Evolutionary conservation across 92 coral and sea anemone species (phyloP), one percentile per base, ranked within the genome.

Genomic region (Paramuricea clavata): DNA sequence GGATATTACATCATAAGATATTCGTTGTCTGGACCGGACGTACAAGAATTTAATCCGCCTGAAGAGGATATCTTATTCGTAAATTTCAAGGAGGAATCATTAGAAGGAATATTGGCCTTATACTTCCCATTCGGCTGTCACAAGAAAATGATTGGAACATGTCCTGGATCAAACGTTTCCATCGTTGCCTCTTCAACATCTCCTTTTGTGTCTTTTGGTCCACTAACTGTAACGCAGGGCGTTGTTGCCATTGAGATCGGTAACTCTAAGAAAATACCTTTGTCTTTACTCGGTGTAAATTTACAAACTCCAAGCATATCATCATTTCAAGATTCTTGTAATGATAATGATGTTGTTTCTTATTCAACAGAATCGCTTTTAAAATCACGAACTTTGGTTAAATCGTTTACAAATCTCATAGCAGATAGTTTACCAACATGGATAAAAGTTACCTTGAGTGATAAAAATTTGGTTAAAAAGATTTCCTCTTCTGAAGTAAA

Each of bases 351-450:
- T 26, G 39, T 28, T 11, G 56, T 32, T 15, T 15, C 71, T 5
- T 59, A 33, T 32, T 30, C 73, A 9, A 17, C 9, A 0, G 72
- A 57, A 35, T 44, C 59, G 9, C 47, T 59, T 2, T 4, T 57
- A 35, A 79, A 22, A 60, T 79, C 73, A 19, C 84, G 56, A 30
- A 32, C 8, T 59, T 41, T 79, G 28, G 97, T 74, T 60, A 56
- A 88, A 32, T 77, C 85, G n/a, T 94, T 92, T 65, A 75, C 90
- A 16, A 81, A 75, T 36, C 61, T 93, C 21, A 30, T 88, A 27
- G 83, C 13, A 5, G 64, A 62, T 21, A 90, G 92, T 54, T 81
- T 92, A 35, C 97, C 97, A 2, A 36, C 81, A n/a, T 94, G 97
- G 97, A 82, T 94, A 30, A 31, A 60, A 2, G 57, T 93, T 25